phyloP scores from a whole-genome alignment of 2,888 invertebrate species.

The Sepiola atlantica region DNA sequence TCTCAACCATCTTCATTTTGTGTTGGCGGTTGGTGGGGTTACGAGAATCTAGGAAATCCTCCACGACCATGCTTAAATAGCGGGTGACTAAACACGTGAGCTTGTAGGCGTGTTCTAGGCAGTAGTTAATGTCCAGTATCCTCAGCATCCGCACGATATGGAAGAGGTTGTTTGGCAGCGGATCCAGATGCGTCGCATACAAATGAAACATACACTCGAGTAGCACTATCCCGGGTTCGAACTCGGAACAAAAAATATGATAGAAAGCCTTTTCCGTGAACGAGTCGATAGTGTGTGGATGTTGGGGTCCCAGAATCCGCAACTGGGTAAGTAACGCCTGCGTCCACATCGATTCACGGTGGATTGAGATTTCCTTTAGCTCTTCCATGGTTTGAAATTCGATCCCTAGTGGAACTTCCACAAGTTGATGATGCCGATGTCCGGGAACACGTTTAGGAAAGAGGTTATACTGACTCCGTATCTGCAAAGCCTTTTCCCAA shows the following conservation, averaged over 20 bases:
- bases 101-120: not conserved
- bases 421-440: not conserved
- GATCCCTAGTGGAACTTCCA: not conserved
- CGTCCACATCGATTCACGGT: not conserved
- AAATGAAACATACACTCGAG: not conserved
- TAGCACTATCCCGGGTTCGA: not conserved
- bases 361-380: not conserved
- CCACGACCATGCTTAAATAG: not conserved
- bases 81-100: not conserved
- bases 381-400: constrained; percentile 10
- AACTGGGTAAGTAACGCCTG: not conserved
- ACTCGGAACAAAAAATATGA: not conserved
- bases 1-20: not conserved
- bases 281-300: not conserved
- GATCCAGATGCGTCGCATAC: not conserved
- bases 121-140: not conserved
- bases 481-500: not conserved
- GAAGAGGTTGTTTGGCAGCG: not conserved
- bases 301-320: not conserved
- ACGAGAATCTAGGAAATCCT: not conserved
- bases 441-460: not conserved
- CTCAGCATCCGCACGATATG: not conserved
- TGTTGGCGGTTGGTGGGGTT: not conserved
- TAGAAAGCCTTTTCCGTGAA: not conserved
- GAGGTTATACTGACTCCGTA: not conserved